These are phyloP conservation scores for Microhierax caerulescens DNA, from an alignment of 2,797 vertebrate genomes.

Conservation along the genomic window DNA sequence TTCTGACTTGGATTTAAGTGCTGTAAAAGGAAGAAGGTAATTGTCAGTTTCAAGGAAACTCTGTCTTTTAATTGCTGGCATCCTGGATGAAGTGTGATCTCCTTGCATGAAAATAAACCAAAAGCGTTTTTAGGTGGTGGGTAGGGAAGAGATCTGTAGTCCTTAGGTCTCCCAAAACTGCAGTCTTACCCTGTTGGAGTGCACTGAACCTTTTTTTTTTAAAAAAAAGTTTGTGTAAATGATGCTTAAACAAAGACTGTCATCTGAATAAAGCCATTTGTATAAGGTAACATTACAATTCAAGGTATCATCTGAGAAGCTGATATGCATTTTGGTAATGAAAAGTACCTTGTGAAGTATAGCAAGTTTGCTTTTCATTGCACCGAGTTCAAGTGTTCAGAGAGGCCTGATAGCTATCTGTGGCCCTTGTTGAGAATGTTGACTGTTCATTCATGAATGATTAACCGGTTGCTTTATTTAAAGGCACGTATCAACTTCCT, in stretches of 20 bases:
- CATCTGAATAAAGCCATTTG: background rate
- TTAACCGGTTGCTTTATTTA: conserved; percentile 53
- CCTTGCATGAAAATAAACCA: background rate
- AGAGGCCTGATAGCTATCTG: conserved; percentile 9
- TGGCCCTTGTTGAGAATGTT: conserved; percentile 31
- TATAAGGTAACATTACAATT: background rate
- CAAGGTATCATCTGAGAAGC: background rate
- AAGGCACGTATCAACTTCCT: background rate
- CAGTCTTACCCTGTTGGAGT: background rate
- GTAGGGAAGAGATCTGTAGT: background rate
- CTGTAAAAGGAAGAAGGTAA: background rate
- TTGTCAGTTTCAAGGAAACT: background rate
- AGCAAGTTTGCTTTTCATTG: background rate
- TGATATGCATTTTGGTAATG: background rate
- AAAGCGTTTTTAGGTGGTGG: background rate
- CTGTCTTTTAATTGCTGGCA: background rate
- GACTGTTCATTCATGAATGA: conserved; percentile 51
- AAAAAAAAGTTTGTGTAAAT: too few species aligned
- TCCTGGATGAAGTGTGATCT: background rate
- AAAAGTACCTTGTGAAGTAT: background rate
- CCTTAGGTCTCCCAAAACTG: background rate
- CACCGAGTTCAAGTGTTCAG: background rate
- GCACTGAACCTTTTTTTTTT: background rate
- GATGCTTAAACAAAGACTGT: background rate
- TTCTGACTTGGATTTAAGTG: background rate